Conservation (phyloP, 2,888 invertebrate genomes). For the Biston betularia region DNA sequence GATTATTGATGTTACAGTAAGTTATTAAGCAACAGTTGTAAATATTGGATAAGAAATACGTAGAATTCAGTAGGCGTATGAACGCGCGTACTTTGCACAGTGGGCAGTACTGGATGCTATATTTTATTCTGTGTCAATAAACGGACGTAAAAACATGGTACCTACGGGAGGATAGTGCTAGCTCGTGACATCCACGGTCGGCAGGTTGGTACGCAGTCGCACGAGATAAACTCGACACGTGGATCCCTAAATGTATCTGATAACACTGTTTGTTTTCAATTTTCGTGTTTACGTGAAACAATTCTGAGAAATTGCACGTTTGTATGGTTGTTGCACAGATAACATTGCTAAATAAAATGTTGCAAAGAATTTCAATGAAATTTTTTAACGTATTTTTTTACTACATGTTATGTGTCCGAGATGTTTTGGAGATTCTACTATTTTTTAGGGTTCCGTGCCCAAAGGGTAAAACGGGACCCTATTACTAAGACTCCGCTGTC, state of each 20-base stretch:
- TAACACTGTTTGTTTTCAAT: not conserved
- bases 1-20: not conserved
- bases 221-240: constrained; percentile 4
- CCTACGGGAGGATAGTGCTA: not conserved
- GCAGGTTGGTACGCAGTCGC: not conserved
- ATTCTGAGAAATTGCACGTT: not conserved
- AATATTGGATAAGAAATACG: constrained; percentile 9
- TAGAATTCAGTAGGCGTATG: constrained; percentile 15
- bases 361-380: no score
- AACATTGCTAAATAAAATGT: no score
- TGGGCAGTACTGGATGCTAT: constrained; percentile 6
- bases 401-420: no score
- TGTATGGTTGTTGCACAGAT: not conserved
- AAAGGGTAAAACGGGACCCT: no score
- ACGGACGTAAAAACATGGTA: constrained; percentile 8
- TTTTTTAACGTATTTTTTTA: no score
- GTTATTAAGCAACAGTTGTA: not conserved
- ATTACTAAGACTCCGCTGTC: no score
- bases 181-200: constrained; percentile 22
- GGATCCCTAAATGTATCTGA: constrained; percentile 3
- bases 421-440: no score
- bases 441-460: no score
- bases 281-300: not conserved
- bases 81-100: constrained; percentile 8
- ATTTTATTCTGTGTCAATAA: not conserved